Percentiles rank a stretch among this genome's conserved stretches.
Conservation (phyloP, 2,888 invertebrate genomes). For the Dendrolimus pini region DNA sequence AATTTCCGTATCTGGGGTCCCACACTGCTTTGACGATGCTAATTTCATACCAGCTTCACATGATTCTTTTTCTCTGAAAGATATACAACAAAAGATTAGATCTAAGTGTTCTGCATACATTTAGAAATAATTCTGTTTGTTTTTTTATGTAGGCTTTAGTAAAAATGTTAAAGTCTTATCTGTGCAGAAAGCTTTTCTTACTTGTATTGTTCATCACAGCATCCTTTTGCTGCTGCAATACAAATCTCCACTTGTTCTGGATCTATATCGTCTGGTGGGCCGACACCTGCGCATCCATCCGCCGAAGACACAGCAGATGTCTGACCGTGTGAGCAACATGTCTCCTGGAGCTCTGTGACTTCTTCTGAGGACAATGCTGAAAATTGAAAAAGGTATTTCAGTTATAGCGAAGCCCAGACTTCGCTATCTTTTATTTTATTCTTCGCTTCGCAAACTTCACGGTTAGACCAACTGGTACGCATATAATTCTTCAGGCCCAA, state of each 20-base stretch:
- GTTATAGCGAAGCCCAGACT: no score
- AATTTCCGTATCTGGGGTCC: constrained; percentile 35
- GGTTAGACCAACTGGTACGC: no score
- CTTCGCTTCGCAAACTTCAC: no score
- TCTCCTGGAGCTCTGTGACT: constrained; percentile 32
- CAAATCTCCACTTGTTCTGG: constrained; percentile 35
- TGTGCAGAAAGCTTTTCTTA: constrained; percentile 19
- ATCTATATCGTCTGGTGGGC: constrained; percentile 37
- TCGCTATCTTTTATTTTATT: no score
- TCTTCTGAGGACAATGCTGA: constrained; percentile 44
- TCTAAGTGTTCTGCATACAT: no score
- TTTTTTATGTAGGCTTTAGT: no score
- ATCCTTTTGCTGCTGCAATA: constrained; percentile 25
- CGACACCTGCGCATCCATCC: constrained; percentile 25
- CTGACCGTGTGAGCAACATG: constrained; percentile 46
- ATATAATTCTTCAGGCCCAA: no score
- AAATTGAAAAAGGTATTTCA: background rate
- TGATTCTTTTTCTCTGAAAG: constrained; percentile 43
- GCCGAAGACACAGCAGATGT: constrained; percentile 21
- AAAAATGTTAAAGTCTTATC: no score
- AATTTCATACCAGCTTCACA: constrained; percentile 46
- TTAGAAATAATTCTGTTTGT: no score
- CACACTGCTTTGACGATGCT: constrained; percentile 40
- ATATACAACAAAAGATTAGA: background rate
- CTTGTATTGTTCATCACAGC: constrained; percentile 47